Evolutionary conservation across 2,113 vertebrate genomes (phyloP).

Genomic region (Peromyscus maniculatus): DNA sequence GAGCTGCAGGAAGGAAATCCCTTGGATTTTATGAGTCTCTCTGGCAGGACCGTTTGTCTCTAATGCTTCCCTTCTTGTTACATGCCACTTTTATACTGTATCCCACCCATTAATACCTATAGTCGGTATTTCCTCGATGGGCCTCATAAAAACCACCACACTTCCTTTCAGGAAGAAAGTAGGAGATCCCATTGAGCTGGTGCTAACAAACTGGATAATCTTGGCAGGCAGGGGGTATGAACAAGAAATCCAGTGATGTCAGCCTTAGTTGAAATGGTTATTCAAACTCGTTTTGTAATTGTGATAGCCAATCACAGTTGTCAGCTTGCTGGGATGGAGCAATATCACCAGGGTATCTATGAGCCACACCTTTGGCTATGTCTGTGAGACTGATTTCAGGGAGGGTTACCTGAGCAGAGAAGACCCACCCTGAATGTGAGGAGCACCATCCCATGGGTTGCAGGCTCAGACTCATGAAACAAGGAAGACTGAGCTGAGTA

Average conservation of each 20-base stretch:
- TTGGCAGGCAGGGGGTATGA: background rate
- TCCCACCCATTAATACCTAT: background rate
- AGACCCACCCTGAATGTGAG: background rate
- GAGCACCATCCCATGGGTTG: background rate
- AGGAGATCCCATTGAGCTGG: background rate
- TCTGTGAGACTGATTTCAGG: background rate
- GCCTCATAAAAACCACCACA: background rate
- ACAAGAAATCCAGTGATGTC: background rate
- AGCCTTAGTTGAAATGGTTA: slow-evolving; percentile 30
- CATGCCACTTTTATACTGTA: background rate
- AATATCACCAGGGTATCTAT: background rate
- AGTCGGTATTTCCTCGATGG: slow-evolving; percentile 14
- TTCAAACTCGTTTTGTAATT: background rate
- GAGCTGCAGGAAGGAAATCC: slow-evolving; percentile 68
- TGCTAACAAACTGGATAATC: background rate
- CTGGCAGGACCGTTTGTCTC: background rate
- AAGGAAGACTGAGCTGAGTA: background rate
- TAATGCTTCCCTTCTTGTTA: background rate
- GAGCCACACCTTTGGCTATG: background rate
- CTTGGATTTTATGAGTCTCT: slow-evolving; percentile 52
- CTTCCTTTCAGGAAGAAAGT: background rate
- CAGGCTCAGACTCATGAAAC: background rate
- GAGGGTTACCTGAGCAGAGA: background rate
- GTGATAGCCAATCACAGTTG: background rate
- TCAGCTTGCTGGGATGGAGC: background rate